These are phyloP conservation scores for Periparus ater DNA, from an alignment of 2,797 vertebrate species.

Conservation along the genomic window DNA sequence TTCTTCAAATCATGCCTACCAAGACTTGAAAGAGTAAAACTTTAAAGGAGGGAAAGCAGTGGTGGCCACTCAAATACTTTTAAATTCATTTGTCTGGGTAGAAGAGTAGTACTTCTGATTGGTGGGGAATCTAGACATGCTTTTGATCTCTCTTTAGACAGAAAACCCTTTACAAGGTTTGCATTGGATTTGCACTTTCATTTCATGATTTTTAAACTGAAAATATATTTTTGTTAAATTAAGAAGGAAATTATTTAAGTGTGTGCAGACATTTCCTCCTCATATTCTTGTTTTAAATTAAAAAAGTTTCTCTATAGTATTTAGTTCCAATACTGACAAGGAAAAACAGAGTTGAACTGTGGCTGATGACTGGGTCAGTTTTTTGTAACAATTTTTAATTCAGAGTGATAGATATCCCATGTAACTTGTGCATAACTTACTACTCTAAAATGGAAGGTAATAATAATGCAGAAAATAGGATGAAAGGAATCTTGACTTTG, in stretches of 20 bases:
- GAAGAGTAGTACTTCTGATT: background rate
- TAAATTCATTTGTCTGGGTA: background rate
- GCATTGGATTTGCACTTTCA: slow-evolving; percentile 22
- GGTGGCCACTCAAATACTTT: background rate
- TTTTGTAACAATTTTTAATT: background rate
- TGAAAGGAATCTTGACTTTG: background rate
- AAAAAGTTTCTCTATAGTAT: background rate
- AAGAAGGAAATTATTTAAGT: background rate
- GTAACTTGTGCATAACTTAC: background rate
- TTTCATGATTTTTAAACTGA: slow-evolving; percentile 1
- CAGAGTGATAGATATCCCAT: background rate
- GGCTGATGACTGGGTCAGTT: background rate
- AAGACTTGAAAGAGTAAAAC: background rate
- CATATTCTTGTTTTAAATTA: background rate
- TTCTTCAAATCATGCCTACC: background rate
- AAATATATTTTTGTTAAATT: background rate
- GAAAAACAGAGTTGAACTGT: background rate
- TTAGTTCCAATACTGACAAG: background rate
- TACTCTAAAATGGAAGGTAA: background rate
- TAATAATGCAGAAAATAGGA: background rate
- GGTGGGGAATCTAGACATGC: background rate
- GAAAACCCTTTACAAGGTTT: slow-evolving; percentile 13
- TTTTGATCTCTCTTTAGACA: slow-evolving; percentile 35
- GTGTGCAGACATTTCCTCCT: background rate
- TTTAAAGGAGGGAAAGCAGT: slow-evolving; percentile 14